Evolutionary conservation across 92 coral and sea anemone genomes (phyloP).

Genomic region (Parazoanthus darwini): DNA sequence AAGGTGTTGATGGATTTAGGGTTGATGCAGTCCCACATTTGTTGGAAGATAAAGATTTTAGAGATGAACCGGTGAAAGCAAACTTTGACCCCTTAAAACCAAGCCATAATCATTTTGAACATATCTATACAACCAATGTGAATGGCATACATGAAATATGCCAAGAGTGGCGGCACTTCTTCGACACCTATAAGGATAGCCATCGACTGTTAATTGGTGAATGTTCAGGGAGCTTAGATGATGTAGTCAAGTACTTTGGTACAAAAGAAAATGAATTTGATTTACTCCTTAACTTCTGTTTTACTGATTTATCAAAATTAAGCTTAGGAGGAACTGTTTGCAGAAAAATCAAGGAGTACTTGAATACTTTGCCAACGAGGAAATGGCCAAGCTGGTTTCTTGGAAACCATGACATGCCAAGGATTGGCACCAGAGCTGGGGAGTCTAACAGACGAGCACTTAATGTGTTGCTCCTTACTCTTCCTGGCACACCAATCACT

Average conservation of each 20-base stretch:
- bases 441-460: slow-evolving; percentile 61
- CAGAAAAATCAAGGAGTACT: slow-evolving; percentile 60
- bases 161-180: slow-evolving; percentile 64
- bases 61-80: slow-evolving; percentile 68
- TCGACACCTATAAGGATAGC: slow-evolving; percentile 59
- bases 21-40: slow-evolving; percentile 84
- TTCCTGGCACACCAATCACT: slow-evolving; percentile 90
- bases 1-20: slow-evolving; percentile 94
- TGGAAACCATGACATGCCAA: slow-evolving; percentile 78
- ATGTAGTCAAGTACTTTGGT: slow-evolving; percentile 69
- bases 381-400: slow-evolving; percentile 95
- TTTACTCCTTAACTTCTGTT: slow-evolving; percentile 80
- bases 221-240: slow-evolving; percentile 40
- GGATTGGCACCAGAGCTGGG: slow-evolving; percentile 76
- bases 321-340: slow-evolving; percentile 63
- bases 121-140: slow-evolving; percentile 67
- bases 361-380: slow-evolving; percentile 63
- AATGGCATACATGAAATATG: slow-evolving; percentile 63
- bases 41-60: slow-evolving; percentile 66
- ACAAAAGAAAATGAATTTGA: slow-evolving; percentile 68
- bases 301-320: slow-evolving; percentile 47
- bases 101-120: slow-evolving; percentile 58
- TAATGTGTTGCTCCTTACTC: slow-evolving; percentile 72
- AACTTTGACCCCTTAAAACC: slow-evolving; percentile 52
- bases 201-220: slow-evolving; percentile 78